Percentiles rank a stretch among this genome's conserved stretches.
Conservation (phyloP, 2,888 invertebrate species). For the Noctua comes region DNA sequence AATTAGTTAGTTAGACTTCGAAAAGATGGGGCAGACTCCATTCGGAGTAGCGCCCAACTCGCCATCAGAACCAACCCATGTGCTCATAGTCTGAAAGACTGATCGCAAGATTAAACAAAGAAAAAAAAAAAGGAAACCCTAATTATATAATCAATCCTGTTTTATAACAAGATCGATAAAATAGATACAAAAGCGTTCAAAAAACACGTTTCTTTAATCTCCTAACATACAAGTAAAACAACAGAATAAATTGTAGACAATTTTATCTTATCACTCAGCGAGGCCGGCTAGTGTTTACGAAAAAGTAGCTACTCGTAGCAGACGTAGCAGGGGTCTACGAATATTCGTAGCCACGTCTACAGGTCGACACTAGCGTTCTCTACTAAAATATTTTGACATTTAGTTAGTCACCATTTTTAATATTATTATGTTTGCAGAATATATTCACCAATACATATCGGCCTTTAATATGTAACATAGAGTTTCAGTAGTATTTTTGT, state of each 20-base stretch:
- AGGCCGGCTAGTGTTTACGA: neutral
- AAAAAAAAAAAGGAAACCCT: too few relatives aligned
- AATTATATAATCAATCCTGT: neutral
- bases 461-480: neutral
- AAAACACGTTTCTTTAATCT: neutral
- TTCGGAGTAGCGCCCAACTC: too few relatives aligned
- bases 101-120: too few relatives aligned
- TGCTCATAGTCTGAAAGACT: too few relatives aligned
- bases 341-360: constrained; percentile 35
- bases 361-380: neutral
- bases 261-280: neutral
- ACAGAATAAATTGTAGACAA: neutral
- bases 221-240: neutral
- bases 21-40: too few relatives aligned
- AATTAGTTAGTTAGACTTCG: too few relatives aligned
- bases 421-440: neutral
- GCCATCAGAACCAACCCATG: too few relatives aligned
- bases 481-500: neutral
- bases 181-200: too few relatives aligned
- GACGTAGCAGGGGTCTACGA: constrained; percentile 40
- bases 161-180: neutral
- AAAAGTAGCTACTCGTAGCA: constrained; percentile 4
- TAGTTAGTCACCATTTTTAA: neutral
- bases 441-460: neutral
- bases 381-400: neutral